Base-by-base conservation (phyloP, 35 echinoderm and acorn worm species). In the Hemicentrotus pulcherrimus region DNA sequence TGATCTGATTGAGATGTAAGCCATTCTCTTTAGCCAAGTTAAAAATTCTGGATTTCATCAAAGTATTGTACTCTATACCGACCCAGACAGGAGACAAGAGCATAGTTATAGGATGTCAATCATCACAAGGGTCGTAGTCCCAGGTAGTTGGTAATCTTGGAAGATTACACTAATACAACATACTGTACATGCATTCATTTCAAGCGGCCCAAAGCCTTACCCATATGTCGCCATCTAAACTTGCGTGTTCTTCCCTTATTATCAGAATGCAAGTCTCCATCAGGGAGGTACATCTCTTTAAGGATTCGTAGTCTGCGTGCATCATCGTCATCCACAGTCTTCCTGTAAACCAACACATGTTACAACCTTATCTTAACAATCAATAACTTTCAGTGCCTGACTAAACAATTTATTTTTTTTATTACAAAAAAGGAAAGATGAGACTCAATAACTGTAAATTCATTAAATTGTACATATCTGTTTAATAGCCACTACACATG, bases 271-370 rank as follows among this genome's bases (percentile, higher is more conserved):
- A 99, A 71, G 94, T 99, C 98, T 32, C 98, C 98, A 89, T 99
- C 98, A n/a, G 88, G 96, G 16, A 99, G 97, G 61, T 96, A 97
- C 32, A 97, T 91, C 94, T 99, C 98, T 86, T 99, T 97, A 87
- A 96, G 97, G 32, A 99, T 86, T 47, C 98, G 95, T 28, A 99
- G 58, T 59, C 97, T 94, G 28, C 97, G 86, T 11, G 97, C 97
- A 96, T 99, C 98, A 60, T 99, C 98, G 89, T 99, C 98, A 32
- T 99, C 98, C 86, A 96, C 85, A 31, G 92, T 95, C 94, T 99
- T 99, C 98, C 98, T 99, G 94, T 78, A 95, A 88, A 30, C 19
- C 45, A 70, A 41, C 31, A 33, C 33, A 32, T 28, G 19, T 50
- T 46, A 46, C 10, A 94, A 71, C 9, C n/a, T 50, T 94, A 45